Percentiles rank a stretch among this genome's conserved stretches.
Evolutionary conservation across 2,797 vertebrate species (phyloP).

Genomic region (Sebastes minor): DNA sequence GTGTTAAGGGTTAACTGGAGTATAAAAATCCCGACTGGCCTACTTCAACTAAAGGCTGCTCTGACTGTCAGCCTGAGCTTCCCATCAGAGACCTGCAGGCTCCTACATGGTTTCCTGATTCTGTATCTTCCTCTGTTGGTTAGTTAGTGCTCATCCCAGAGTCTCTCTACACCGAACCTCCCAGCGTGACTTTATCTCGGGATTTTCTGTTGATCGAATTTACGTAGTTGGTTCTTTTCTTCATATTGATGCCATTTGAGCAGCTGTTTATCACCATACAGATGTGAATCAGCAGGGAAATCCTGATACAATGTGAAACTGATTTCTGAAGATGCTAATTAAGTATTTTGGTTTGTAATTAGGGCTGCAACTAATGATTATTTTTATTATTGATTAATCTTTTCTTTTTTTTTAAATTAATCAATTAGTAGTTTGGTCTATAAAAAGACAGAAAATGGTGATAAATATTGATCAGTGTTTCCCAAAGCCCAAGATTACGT

Average conservation of each 20-base stretch:
- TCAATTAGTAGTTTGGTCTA: too few relatives aligned
- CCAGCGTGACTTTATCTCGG: background rate
- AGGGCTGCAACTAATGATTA: too few relatives aligned
- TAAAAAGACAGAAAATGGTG: too few relatives aligned
- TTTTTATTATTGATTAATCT: too few relatives aligned
- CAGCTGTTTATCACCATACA: background rate
- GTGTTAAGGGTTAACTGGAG: slow-evolving; percentile 65
- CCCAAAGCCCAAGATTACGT: too few relatives aligned
- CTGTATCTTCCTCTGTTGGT: background rate
- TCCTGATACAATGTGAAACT: background rate
- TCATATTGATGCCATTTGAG: background rate
- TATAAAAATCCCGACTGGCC: slow-evolving; percentile 63
- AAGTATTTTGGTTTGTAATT: too few relatives aligned
- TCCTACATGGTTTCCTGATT: background rate
- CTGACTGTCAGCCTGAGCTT: background rate
- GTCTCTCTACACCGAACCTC: background rate
- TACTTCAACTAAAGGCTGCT: slow-evolving; percentile 47
- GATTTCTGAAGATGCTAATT: background rate
- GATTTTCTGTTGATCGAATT: background rate
- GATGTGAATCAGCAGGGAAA: too few relatives aligned
- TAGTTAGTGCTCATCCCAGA: too few relatives aligned
- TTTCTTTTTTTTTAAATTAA: too few relatives aligned
- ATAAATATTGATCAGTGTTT: too few relatives aligned
- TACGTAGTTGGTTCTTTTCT: background rate
- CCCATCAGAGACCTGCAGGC: background rate